phyloP scores from a whole-genome alignment of 2,113 vertebrate genomes.

The Plestiodon gilberti region DNA sequence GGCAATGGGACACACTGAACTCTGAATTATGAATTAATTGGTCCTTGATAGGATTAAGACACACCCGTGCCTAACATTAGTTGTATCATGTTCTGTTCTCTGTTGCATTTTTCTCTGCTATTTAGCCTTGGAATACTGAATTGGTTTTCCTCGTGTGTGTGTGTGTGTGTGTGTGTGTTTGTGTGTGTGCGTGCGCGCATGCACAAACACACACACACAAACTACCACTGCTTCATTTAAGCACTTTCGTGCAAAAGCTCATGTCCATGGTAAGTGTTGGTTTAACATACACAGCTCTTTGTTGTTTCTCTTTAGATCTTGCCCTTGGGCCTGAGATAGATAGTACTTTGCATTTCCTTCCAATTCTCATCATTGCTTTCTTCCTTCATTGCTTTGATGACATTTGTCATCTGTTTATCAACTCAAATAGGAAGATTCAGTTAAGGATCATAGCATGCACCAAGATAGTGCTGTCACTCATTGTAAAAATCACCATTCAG shows the following conservation, averaged over 20 bases:
- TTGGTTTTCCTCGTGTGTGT: neutral
- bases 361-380: neutral
- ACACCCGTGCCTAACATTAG: neutral
- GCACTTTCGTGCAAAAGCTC: neutral
- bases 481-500: neutral
- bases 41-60: neutral
- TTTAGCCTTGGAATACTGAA: neutral
- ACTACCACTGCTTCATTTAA: neutral
- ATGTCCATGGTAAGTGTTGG: neutral
- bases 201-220: too few relatives aligned
- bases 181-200: too few relatives aligned
- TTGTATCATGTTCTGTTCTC: neutral
- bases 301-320: neutral
- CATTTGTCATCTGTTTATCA: conserved; percentile 10
- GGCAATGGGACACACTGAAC: neutral
- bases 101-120: neutral
- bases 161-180: too few relatives aligned
- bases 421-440: conserved; percentile 19
- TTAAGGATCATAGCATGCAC: conserved; percentile 18
- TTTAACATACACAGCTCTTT: neutral
- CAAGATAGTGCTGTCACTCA: conserved; percentile 34
- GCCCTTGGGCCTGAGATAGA: neutral
- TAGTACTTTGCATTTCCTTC: neutral
- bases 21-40: neutral
- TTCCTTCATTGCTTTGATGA: neutral